Evolutionary conservation across 2,797 vertebrate genomes (phyloP).

Genomic region (Urosaurus nigricauda): DNA sequence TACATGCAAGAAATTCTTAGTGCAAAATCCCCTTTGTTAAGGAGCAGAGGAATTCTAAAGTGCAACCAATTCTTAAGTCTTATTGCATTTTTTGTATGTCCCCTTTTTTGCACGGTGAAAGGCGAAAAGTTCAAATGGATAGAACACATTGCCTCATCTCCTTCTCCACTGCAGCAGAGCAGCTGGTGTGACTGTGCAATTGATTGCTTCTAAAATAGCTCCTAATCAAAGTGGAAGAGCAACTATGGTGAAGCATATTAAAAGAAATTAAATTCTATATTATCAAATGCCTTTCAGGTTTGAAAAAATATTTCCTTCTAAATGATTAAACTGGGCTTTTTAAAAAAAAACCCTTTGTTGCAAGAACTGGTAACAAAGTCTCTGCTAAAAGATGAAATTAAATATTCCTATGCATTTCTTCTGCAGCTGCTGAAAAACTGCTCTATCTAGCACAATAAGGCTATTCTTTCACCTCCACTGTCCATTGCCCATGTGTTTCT

Average conservation of each 20-base stretch:
- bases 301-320: too few relatives aligned
- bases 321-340: not conserved
- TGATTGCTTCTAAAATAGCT: not conserved
- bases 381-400: not conserved
- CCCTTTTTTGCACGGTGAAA: not conserved
- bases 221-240: not conserved
- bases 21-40: not conserved
- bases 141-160: not conserved
- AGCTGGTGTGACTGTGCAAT: not conserved
- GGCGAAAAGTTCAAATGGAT: not conserved
- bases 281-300: not conserved
- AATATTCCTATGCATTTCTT: not conserved
- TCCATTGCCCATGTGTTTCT: not conserved
- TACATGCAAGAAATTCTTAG: too few relatives aligned
- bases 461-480: not conserved
- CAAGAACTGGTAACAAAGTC: not conserved
- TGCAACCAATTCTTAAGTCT: too few relatives aligned
- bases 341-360: not conserved
- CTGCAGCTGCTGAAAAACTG: not conserved
- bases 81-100: not conserved
- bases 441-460: not conserved
- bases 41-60: not conserved
- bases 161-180: not conserved
- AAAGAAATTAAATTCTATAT: not conserved
- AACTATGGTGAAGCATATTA: not conserved